Conservation (phyloP, 2,888 invertebrate species). For the Spodoptera picta region DNA sequence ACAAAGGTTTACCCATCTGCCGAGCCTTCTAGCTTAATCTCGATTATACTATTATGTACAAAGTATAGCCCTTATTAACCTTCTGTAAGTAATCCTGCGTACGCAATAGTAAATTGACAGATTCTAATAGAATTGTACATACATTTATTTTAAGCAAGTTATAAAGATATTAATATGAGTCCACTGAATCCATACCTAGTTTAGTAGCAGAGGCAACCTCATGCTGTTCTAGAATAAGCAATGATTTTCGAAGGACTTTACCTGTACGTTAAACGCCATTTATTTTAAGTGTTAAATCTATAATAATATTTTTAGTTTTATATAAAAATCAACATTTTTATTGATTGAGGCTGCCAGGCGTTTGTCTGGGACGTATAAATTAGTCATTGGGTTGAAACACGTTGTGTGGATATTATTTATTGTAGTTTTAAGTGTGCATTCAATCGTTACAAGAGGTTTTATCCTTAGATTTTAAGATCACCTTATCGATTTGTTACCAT, state of each 20-base stretch:
- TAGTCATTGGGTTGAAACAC: conserved; percentile 61
- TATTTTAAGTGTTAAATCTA: conserved; percentile 53
- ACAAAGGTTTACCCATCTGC: conserved; percentile 91
- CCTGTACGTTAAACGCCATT: conserved; percentile 50
- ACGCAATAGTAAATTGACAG: no score
- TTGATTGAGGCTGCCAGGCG: conserved; percentile 52
- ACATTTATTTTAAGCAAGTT: no score
- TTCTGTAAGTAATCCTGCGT: no score
- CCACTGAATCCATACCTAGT: no score
- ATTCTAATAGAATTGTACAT: no score
- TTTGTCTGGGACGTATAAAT: conserved; percentile 41
- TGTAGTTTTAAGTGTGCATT: conserved; percentile 66
- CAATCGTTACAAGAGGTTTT: conserved; percentile 53
- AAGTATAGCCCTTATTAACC: conserved; percentile 27
- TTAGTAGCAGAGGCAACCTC: conserved; percentile 15
- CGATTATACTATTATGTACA: conserved; percentile 42
- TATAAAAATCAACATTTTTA: conserved; percentile 37
- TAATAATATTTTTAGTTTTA: conserved; percentile 32
- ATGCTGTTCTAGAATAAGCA: conserved; percentile 24
- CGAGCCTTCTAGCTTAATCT: conserved; percentile 85
- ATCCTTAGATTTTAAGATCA: conserved; percentile 58
- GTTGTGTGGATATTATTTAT: conserved; percentile 77
- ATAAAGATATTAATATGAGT: no score
- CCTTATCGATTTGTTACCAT: conserved; percentile 73
- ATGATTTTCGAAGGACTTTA: conserved; percentile 26